Evolutionary conservation across 2,113 vertebrate genomes (phyloP), one percentile per base, ranked within the genome.

Genomic region (Urocynchramus pylzowi): DNA sequence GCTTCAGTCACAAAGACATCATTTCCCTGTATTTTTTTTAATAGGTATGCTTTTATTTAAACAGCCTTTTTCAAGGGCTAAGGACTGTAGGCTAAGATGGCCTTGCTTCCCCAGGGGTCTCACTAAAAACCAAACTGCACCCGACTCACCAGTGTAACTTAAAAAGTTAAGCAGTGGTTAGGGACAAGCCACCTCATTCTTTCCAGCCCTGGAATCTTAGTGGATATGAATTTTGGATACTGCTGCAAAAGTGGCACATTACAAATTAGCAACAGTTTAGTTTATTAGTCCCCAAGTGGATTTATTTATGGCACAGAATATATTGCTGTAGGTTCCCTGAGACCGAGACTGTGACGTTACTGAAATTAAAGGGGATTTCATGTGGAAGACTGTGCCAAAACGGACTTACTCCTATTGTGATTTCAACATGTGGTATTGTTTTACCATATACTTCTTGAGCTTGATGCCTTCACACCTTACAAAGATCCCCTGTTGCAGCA

Each of bases 161-260:
- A 93, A 93, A 97, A 97, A 97, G 70, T 97, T 95, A 94, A 96
- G 91, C 95, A 94, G 96, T 56, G 90, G 73, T 94, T 90, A 91
- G 95, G 94, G 95, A 97, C 97, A 97, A 97, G 90, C 80, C 96
- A 91, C 95, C 93, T 97, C 97, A 96, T 98, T 97, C 93, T 97
- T 97, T 97, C 92, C 95, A 97, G 87, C 65, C 78, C 90, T 93
- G 97, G 96, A 97, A 96, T 96, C 95, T 91, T 15, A 83, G 52
- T 75, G 61, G 73, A 84, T 86, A 97, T 81, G 95, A 97, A 94
- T 97, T 97, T 97, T 97, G 95, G 97, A 96, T 86, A 94, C 65
- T 90, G 53, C 83, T 93, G 92, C 95, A 96, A 97, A 97, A 97
- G 93, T 97, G 94, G 94, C 97, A 96, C 94, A 85, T 96, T 96